A percentile compares a stretch with the other conserved stretches of the same genome.
Conservation (phyloP, 2,113 vertebrate species). For the Ahaetulla prasina region DNA sequence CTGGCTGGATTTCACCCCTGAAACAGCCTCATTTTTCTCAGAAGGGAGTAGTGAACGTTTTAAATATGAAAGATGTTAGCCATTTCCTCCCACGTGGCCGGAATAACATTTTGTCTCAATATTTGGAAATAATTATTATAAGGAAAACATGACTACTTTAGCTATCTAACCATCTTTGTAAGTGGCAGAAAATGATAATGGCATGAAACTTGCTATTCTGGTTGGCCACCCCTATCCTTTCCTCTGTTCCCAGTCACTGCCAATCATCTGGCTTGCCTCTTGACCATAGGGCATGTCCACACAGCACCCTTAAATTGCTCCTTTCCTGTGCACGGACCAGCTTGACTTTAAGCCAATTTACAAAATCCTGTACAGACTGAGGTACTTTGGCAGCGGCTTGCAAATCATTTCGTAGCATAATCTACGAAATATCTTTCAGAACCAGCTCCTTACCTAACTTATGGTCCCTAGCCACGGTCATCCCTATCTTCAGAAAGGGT, state of each 20-base stretch:
- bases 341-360: background rate
- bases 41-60: background rate
- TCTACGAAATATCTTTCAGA: too few relatives aligned
- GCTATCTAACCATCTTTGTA: background rate
- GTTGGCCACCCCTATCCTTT: background rate
- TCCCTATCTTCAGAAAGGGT: too few relatives aligned
- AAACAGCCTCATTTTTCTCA: background rate
- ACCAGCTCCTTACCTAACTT: too few relatives aligned
- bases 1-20: too few relatives aligned
- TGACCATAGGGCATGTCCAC: background rate
- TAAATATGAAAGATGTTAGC: background rate
- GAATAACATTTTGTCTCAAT: background rate
- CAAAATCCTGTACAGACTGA: background rate
- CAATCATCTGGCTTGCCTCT: background rate
- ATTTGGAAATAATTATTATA: conserved; percentile 8
- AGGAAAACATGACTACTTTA: background rate
- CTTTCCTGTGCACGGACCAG: background rate
- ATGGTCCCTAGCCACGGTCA: too few relatives aligned
- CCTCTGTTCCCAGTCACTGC: background rate
- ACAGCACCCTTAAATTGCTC: background rate
- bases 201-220: background rate
- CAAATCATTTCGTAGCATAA: too few relatives aligned
- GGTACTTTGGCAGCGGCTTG: background rate
- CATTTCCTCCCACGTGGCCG: background rate
- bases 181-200: background rate